phyloP scores from a whole-genome alignment of 2,888 invertebrate genomes.

The Leptopilina myrica region DNA sequence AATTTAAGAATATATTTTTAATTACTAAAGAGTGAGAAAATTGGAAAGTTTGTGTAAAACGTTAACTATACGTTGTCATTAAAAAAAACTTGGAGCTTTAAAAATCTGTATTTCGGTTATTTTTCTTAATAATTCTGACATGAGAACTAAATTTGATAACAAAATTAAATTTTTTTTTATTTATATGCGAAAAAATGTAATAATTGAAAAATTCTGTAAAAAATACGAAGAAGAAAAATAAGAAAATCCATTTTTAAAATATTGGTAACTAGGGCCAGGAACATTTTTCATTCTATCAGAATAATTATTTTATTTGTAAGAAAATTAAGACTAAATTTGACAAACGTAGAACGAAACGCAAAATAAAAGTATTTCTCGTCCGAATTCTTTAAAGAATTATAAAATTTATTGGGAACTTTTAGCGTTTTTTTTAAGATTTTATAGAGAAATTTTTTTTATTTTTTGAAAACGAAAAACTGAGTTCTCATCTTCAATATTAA shows the following conservation, averaged over 20 bases:
- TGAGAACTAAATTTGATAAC: background rate
- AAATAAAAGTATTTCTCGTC: background rate
- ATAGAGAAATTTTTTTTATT: no score
- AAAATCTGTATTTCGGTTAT: background rate
- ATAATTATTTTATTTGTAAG: no score
- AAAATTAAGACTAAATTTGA: background rate
- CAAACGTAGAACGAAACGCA: background rate
- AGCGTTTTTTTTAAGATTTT: no score
- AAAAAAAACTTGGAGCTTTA: background rate
- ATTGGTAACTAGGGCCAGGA: background rate
- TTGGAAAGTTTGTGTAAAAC: background rate
- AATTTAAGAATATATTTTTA: background rate
- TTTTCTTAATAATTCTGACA: no score
- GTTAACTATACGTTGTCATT: background rate
- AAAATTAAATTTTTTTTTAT: no score
- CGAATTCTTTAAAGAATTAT: no score
- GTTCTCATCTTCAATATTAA: background rate
- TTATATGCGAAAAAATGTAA: no score
- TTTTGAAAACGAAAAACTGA: no score
- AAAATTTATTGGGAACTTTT: background rate
- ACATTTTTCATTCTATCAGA: no score
- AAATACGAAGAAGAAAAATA: background rate
- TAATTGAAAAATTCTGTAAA: background rate
- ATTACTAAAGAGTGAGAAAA: background rate
- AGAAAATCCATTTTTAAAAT: background rate